phyloP scores from a whole-genome alignment of 2,113 vertebrate genomes.

The human (Homo sapiens) region DNA sequence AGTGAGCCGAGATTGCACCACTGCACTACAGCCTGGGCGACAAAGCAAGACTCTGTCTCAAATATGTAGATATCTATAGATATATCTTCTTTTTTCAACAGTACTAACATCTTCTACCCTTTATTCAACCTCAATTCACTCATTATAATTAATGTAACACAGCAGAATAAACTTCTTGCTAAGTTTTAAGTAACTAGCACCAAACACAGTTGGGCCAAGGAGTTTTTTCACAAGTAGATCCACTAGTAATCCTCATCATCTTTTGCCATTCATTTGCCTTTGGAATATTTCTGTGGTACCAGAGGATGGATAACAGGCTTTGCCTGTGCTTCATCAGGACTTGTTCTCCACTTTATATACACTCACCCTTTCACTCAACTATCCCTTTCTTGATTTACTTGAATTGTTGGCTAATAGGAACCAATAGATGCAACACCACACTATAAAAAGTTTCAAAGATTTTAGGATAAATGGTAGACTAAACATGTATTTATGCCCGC shows the following conservation, averaged over 20 bases:
- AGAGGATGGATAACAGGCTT: not conserved
- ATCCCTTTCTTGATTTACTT: not conserved
- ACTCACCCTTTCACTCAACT: not conserved
- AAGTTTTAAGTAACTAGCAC: conserved; percentile 25
- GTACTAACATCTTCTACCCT: conserved; percentile 1
- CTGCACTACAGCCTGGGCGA: too few relatives aligned
- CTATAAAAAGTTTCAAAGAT: not conserved
- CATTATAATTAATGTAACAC: not conserved
- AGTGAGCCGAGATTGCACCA: too few relatives aligned
- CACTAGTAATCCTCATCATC: not conserved
- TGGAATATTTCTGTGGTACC: not conserved
- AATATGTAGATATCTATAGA: too few relatives aligned
- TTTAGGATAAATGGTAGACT: not conserved
- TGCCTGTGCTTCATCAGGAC: not conserved
- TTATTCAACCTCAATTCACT: not conserved
- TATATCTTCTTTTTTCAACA: not conserved
- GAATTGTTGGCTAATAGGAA: not conserved
- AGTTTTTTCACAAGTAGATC: not conserved
- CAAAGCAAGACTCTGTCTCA: too few relatives aligned
- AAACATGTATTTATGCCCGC: not conserved
- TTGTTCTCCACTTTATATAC: not conserved
- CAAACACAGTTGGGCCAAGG: not conserved
- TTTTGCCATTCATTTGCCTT: not conserved
- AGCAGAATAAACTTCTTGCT: conserved; percentile 22
- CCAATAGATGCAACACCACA: not conserved